These are phyloP conservation scores for Axis porcinus DNA, from an alignment of 2,113 vertebrate species.

Conservation along the genomic window DNA sequence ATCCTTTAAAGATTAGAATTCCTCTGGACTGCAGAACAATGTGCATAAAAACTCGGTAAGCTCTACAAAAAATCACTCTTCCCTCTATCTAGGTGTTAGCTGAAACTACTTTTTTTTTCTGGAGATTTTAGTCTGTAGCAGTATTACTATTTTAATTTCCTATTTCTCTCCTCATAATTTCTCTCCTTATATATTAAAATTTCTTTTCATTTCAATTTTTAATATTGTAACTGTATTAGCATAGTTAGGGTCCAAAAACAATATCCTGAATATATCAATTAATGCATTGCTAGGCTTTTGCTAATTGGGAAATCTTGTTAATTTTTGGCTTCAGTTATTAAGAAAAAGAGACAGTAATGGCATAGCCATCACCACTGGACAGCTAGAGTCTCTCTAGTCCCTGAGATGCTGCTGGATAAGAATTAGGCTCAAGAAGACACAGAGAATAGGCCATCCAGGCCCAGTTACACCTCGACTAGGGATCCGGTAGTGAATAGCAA, in stretches of 20 bases:
- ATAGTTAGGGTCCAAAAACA: neutral
- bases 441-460: neutral
- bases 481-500: neutral
- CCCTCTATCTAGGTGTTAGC: neutral
- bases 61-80: neutral
- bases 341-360: neutral
- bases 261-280: neutral
- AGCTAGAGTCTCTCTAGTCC: neutral
- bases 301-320: conserved; percentile 19
- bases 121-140: neutral
- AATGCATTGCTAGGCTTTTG: neutral
- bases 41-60: neutral
- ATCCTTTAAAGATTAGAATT: conserved; percentile 28
- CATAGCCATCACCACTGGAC: neutral
- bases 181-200: neutral
- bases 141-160: neutral
- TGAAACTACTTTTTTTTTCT: neutral
- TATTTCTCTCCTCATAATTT: neutral
- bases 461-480: neutral
- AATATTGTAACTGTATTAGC: neutral
- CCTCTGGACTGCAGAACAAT: neutral
- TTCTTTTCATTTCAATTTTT: conserved; percentile 21
- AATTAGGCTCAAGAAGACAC: neutral
- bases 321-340: neutral
- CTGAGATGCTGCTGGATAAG: neutral